Percentiles rank a stretch among this genome's conserved stretches.
Evolutionary conservation across 2,888 invertebrate genomes (phyloP).

Genomic region (Epicampocera succincta): DNA sequence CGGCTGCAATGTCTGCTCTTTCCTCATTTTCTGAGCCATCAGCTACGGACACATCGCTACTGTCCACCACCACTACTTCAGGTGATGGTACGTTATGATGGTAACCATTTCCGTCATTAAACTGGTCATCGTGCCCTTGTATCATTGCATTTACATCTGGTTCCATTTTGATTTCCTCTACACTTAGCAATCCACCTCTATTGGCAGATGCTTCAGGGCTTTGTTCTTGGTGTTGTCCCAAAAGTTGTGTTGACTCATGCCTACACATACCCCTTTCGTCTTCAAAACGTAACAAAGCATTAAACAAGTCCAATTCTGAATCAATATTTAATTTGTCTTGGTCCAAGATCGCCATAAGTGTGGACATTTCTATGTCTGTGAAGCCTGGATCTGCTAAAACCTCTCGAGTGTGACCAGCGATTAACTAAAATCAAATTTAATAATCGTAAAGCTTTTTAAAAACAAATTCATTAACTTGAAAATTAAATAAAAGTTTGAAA

Average conservation of each 20-base stretch:
- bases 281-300: constrained; percentile 87
- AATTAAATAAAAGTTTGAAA: too few relatives aligned
- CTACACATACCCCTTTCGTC: constrained; percentile 82
- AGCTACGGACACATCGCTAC: constrained; percentile 75
- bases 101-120: constrained; percentile 71
- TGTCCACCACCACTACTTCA: constrained; percentile 78
- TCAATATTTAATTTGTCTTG: constrained; percentile 88
- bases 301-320: constrained; percentile 90
- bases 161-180: constrained; percentile 79
- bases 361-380: constrained; percentile 89
- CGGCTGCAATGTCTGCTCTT: constrained; percentile 26
- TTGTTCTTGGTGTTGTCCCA: constrained; percentile 15
- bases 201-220: neutral
- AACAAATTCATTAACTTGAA: too few relatives aligned
- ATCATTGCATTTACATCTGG: constrained; percentile 78
- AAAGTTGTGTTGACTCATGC: constrained; percentile 69
- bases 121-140: constrained; percentile 72
- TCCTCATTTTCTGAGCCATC: constrained; percentile 61
- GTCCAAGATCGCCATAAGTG: constrained; percentile 88
- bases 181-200: constrained; percentile 69
- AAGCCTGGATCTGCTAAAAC: constrained; percentile 89
- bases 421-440: constrained; percentile 83
- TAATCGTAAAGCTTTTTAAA: too few relatives aligned
- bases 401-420: constrained; percentile 88
- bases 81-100: constrained; percentile 62